phyloP scores from a whole-genome alignment of 2,888 invertebrate species.

The Heliconius aoede region DNA sequence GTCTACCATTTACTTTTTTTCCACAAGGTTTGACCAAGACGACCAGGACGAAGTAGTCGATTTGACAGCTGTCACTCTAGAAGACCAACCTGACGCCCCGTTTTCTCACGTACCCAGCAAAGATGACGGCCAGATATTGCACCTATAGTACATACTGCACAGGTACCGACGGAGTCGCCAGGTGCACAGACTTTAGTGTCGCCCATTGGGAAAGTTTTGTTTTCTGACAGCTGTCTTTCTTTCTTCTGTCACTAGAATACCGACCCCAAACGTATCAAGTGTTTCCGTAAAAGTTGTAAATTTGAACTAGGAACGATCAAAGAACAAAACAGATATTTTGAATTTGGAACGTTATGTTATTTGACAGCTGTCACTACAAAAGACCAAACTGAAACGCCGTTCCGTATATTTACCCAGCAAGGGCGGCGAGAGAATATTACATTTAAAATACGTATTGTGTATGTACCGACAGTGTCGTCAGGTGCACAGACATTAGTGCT shows the following conservation, averaged over 20 bases:
- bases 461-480: background rate
- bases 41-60: conserved; percentile 96
- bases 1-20: background rate
- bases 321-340: background rate
- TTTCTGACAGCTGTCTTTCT: background rate
- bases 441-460: background rate
- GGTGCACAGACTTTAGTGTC: conserved; percentile 18
- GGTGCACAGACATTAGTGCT: background rate
- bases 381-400: background rate
- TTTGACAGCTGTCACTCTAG: conserved; percentile 88
- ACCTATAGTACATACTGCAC: conserved; percentile 74
- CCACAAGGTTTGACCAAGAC: conserved; percentile 75
- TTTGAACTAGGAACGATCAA: too few species aligned
- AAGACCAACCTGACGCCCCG: conserved; percentile 71
- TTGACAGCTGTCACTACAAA: background rate
- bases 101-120: conserved; percentile 66
- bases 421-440: background rate
- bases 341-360: background rate
- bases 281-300: too few species aligned
- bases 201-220: background rate
- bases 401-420: background rate
- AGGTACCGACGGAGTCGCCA: conserved; percentile 48
- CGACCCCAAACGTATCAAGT: too few species aligned
- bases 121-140: conserved; percentile 79
- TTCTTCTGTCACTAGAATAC: too few species aligned